Base-by-base conservation (phyloP, 2,113 vertebrate genomes). In the Carettochelys insculpta region DNA sequence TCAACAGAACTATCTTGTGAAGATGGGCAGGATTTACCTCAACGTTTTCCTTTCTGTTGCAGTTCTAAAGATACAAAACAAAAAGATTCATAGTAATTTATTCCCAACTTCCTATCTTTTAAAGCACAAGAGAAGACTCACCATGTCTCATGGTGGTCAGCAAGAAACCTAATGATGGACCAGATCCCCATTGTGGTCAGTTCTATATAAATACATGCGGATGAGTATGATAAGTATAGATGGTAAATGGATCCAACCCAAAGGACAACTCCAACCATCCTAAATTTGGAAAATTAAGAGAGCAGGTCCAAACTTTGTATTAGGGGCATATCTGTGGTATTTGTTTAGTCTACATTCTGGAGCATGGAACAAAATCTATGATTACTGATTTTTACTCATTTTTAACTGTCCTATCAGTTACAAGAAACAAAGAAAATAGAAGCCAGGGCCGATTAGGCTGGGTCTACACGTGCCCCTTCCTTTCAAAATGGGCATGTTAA, bases 381-480 rank as follows among this genome's bases (percentile, higher is more conserved):
- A 68, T 61, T 25, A 41, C 22, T 73, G 43, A 43, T 73, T 73
- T 61, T 56, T 43, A n/a, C 52, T 86, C 92, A 76, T 56, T 90
- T 84, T 34, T 31, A 22, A 45, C 48, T 75, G 84, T 95, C 90
- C 92, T 88, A 81, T 94, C 78, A 84, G 91, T 91, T 73, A 79
- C 87, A 94, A 89, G 85, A 89, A 45, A 73, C 31, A 80, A 61
- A 76, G 71, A 54, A 82, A 93, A 92, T 27, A 95, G 71, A 85
- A 95, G 92, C 51, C 85, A 77, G 41, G 77, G 34, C 86, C 24
- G 10, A 92, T 53, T 83, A n/a, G n/a, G n/a, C n/a, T n/a, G n/a
- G n/a, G n/a, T n/a, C n/a, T n/a, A n/a, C n/a, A n/a, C n/a, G n/a
- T n/a, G n/a, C n/a, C n/a, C n/a, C n/a, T n/a, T n/a, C n/a, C n/a